Evolutionary conservation across 2,113 vertebrate genomes (phyloP), one percentile per base, ranked within the genome.

Genomic region (Origma solitaria): DNA sequence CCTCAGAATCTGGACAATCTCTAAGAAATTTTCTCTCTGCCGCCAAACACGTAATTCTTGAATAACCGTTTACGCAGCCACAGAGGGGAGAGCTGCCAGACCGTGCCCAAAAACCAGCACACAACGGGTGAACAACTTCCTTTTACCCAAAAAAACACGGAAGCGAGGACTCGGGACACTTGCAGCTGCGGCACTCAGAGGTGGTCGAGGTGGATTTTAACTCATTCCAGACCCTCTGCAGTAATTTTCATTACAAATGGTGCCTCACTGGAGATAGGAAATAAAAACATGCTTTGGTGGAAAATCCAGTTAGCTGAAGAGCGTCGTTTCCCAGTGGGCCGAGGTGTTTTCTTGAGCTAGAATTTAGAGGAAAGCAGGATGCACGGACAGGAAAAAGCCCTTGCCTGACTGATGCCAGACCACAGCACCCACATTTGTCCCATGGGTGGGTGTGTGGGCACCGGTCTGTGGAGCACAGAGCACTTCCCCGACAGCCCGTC

Each of bases 241-340:
- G n/a, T 7, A 0, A 1, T 30, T 80, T n/a, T 31, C 72, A 7
- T 19, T 13, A 51, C 2, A 38, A 83, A 51, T 0, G 0, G 4
- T 28, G 31, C 31, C 64, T 58, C 0, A 0, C 6, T 40, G 16
- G 49, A 58, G 51, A 31, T 4, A 23, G 44, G 33, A 86, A 80
- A 86, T 22, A 68, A 40, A 60, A 85, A 75, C 4, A 47, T 0
- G 0, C 40, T n/a, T 22, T 2, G 54, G 50, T 0, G 1, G 44
- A 57, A 89, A 71, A 94, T 42, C 61, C 75, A 56, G 33, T 20
- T 7, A 15, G n/a, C 27, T 2, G 40, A 30, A 37, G n/a, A 76
- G 49, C 3, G 8, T 4, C 1, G 9, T 18, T 38, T 53, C 33
- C 78, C 85, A 12, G 47, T 0, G 1, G 33, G 42, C 2, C 3